A percentile compares a stretch with the other conserved stretches of the same genome.
Evolutionary conservation across 2,113 vertebrate species (phyloP).

Genomic region (Calidris pygmaea): DNA sequence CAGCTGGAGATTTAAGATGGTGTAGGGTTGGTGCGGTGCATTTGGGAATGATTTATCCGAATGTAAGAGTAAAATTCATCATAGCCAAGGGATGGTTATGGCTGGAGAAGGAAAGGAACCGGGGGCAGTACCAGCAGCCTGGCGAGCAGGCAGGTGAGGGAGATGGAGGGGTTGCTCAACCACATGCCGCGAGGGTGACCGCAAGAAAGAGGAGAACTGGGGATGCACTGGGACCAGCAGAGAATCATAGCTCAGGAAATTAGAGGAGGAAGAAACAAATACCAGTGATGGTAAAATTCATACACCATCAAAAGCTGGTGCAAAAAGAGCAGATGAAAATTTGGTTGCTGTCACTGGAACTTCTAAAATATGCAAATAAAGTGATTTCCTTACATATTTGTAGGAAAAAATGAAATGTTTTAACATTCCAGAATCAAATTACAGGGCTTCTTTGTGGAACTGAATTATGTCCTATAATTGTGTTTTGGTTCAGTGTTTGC

Average conservation of each 20-base stretch:
- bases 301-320: not conserved
- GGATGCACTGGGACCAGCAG: too few relatives aligned
- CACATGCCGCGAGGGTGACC: accelerated
- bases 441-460: not conserved
- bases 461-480: not conserved
- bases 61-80: not conserved
- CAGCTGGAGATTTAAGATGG: not conserved
- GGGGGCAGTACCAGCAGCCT: not conserved
- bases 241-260: not conserved
- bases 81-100: not conserved
- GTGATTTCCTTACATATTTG: not conserved
- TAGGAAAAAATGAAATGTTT: not conserved
- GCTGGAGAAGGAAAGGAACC: not conserved
- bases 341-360: not conserved
- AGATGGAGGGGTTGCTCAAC: not conserved
- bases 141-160: not conserved
- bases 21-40: not conserved
- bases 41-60: not conserved
- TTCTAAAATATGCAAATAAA: not conserved
- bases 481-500: not conserved
- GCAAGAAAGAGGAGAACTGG: not conserved
- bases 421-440: not conserved
- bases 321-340: not conserved
- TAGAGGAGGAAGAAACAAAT: not conserved
- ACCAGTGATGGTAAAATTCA: not conserved